Conservation (phyloP, 2,797 vertebrate species). For the Eulemur coronatus region DNA sequence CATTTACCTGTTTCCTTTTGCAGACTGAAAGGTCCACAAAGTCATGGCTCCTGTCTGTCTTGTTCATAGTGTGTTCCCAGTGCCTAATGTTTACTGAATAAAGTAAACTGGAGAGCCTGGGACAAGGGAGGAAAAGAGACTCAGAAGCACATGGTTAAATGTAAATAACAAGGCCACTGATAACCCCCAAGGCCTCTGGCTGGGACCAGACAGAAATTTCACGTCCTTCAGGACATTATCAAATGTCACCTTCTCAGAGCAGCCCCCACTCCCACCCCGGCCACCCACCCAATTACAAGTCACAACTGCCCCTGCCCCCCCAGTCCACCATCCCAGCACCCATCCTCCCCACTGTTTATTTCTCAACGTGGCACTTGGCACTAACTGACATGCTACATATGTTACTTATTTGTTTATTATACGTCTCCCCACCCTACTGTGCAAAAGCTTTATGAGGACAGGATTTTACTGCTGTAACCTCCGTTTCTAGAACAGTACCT, state of each 20-base stretch:
- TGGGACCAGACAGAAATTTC: not conserved
- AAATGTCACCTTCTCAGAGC: not conserved
- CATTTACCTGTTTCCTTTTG: not conserved
- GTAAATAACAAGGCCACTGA: not conserved
- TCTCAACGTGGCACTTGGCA: not conserved
- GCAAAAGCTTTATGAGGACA: not conserved
- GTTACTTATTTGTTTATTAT: not conserved
- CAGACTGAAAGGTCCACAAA: not conserved
- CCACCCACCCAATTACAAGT: not conserved
- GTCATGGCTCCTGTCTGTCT: not conserved
- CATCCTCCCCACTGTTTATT: not conserved
- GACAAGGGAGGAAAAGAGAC: not conserved
- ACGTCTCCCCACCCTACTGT: not conserved
- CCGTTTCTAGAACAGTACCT: not conserved
- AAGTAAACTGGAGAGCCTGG: not conserved
- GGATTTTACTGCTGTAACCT: not conserved
- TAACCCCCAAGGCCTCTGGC: not conserved
- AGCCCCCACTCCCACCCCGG: not conserved
- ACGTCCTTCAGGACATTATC: not conserved
- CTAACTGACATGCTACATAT: not conserved
- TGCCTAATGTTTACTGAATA: not conserved
- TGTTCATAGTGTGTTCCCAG: not conserved
- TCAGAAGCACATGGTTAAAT: not conserved
- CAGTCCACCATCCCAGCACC: not conserved
- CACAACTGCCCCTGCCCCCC: not conserved